Base-by-base conservation (phyloP, 1,140 invertebrate species). In the Pachypeltis micranthus region DNA sequence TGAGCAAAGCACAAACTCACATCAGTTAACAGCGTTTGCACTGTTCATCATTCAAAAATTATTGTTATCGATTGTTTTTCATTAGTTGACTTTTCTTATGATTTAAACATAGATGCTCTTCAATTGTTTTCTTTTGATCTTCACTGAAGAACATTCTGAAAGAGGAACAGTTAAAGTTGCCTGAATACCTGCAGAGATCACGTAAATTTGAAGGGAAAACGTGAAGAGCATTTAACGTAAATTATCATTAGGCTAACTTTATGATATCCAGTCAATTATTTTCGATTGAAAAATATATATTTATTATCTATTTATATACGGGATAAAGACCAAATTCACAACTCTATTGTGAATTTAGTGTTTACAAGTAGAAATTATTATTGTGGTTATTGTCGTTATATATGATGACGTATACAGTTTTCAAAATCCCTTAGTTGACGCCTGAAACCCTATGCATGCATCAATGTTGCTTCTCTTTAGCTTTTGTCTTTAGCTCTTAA, bases 271-370 rank as follows among this genome's bases (percentile, higher is more conserved):
- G 47, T 51, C 47, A 51, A 51, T 51, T 51, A 51, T 16, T 51
- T 51, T 51, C 47, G 23, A 51, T 51, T 51, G 23, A 51, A 21
- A 51, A 51, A 51, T 51, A 51, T 51, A 51, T 51, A 51, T 51
- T 51, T 51, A 51, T 51, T 21, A 21, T 51, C 10, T 51, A 51
- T 51, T 51, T 51, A 51, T 51, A 21, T 51, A 51, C 47, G 12
- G 7, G 23, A 51, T 51, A 51, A 51, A 51, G 47, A 51, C 47
- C 47, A 51, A 51, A 51, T 51, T 51, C 47, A 51, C 47, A 51
- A 51, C 4, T 14, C 4, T 51, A 4, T 51, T 51, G 47, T 51
- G 47, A 51, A 51, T 51, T 51, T 51, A 51, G 47, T 51, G 47
- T 51, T 51, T 51, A 51, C 23, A 51, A 16, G 21, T 51, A 51